These are phyloP conservation scores for Cyanoramphus novaezelandiae DNA, from an alignment of 2,113 vertebrate genomes.

Conservation along the genomic window DNA sequence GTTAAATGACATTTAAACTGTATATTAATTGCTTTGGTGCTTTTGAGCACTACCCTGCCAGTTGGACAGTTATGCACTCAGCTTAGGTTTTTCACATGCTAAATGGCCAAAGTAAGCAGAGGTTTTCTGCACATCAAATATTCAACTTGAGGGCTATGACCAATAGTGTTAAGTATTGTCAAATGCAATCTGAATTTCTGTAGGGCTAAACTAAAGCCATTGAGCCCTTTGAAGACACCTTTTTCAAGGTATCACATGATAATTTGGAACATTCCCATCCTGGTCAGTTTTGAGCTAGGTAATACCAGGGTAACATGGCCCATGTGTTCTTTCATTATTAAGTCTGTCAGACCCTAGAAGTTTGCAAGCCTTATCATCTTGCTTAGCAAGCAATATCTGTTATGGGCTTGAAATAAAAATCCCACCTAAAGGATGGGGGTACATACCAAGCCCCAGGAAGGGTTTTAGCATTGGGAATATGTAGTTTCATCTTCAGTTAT, in stretches of 20 bases:
- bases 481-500: background rate
- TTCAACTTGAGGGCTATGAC: background rate
- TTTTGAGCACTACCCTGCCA: constrained; percentile 1
- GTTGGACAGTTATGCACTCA: background rate
- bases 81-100: background rate
- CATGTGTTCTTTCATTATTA: background rate
- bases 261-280: background rate
- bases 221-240: background rate
- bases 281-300: background rate
- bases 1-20: constrained; percentile 7
- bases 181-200: background rate
- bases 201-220: background rate
- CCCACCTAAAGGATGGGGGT: background rate
- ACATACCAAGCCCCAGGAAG: background rate
- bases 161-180: background rate
- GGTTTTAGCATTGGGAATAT: background rate
- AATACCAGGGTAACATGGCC: background rate
- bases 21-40: constrained; percentile 19
- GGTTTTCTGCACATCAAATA: background rate
- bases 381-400: background rate
- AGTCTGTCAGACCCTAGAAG: background rate
- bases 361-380: background rate
- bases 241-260: background rate
- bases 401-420: background rate
- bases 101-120: background rate